phyloP scores from a whole-genome alignment of 2,888 invertebrate genomes.

The Neoscelio sp. region DNA sequence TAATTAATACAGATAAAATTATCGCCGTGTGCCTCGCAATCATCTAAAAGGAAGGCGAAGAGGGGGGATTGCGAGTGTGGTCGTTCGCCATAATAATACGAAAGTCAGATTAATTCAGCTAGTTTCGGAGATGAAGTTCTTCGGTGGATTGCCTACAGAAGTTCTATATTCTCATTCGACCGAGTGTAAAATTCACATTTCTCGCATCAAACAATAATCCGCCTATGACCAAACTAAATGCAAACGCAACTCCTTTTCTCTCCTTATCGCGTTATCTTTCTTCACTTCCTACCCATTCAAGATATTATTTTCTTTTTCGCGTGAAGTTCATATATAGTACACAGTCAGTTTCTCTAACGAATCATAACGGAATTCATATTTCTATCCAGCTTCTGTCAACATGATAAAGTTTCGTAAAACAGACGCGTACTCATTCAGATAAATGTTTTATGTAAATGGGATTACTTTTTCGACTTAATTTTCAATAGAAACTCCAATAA shows the following conservation, averaged over 20 bases:
- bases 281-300: constrained; percentile 20
- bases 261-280: constrained; percentile 30
- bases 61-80: constrained; percentile 54
- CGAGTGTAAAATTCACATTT: constrained; percentile 54
- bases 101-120: constrained; percentile 64
- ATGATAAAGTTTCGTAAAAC: constrained; percentile 64
- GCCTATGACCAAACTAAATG: constrained; percentile 38
- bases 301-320: background rate
- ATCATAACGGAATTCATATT: constrained; percentile 61
- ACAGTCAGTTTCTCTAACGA: constrained; percentile 50
- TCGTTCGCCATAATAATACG: constrained; percentile 54
- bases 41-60: constrained; percentile 46
- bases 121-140: constrained; percentile 63
- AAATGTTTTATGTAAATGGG: constrained; percentile 60
- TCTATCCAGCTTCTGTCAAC: constrained; percentile 61
- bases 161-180: constrained; percentile 55
- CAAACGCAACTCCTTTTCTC: constrained; percentile 5
- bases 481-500: no score
- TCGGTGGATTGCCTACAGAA: constrained; percentile 54
- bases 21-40: constrained; percentile 72
- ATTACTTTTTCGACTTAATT: no score
- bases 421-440: constrained; percentile 59
- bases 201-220: constrained; percentile 48
- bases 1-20: constrained; percentile 79
- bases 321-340: constrained; percentile 7